Evolutionary conservation across 2,888 invertebrate genomes (phyloP), one percentile per base, ranked within the genome.

Genomic region (Tyria jacobaeae): DNA sequence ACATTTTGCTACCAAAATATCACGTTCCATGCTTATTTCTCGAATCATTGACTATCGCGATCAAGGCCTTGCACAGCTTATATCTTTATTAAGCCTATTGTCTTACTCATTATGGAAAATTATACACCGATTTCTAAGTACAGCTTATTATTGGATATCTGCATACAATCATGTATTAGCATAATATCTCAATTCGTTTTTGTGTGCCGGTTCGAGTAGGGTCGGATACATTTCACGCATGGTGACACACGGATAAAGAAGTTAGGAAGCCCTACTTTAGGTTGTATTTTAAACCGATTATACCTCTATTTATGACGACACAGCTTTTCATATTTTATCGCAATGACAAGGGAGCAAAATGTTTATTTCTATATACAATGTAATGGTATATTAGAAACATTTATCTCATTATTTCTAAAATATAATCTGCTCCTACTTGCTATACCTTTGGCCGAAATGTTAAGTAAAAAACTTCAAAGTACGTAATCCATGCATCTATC

Each of bases 121-220:
- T 88, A 89, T 88, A 87, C 85, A 85, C 79, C 83, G 87, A 88
- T 90, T 87, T 84, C 83, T 75, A 79, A 84, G 80, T 83, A 82
- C 85, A 84, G 78, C 88, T 89, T 90, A 92, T 92, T 92, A 93
- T 89, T 84, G 84, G 77, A 81, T 82, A 93, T 94, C 90, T 94
- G 89, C 93, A 94, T 93, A 94, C 93, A 94, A 94, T 94, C 89
- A 89, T 68, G 79, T 76, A 93, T 94, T 94, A 88, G 87, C 93
- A 94, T 94, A 92, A 94, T 94, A 93, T 89, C 93, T 94, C 93
- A 93, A 94, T 94, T 89, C 88, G 85, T 88, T 90, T 88, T 88
- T 85, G 76, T 83, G 81, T 76, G 78, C 83, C 84, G 87, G 87
- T 89, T 88, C 70, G 73, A 76, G 71, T 21, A 69, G 73, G 62